Base-by-base conservation (phyloP, 1,140 invertebrate species). In the Neodiprion fabricii region DNA sequence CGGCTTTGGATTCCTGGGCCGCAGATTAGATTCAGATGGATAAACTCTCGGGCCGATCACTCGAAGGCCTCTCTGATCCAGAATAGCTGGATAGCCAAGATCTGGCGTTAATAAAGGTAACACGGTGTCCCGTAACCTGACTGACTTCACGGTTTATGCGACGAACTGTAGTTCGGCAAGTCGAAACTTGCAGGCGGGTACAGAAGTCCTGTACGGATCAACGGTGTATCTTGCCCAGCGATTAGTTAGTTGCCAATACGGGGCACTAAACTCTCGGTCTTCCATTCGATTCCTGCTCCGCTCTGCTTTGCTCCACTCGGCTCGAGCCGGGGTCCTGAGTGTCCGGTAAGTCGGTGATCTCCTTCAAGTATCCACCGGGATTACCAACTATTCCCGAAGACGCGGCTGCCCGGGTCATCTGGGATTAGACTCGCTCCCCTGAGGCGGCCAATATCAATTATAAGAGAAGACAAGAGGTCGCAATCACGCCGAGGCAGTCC, bases 341-440 rank as follows among this genome's bases (percentile, higher is more conserved):
- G 83, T 85, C 84, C 84, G 79, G 82, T 83, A 87, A 87, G 83
- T 87, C 82, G 83, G 81, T 87, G 86, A 88, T 88, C 87, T 87
- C 85, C 28, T 40, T 40, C 81, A 87, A 87, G 86, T 88, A 88
- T 88, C 86, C 87, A 82, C 72, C 76, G 85, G 87, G 87, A 88
- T 88, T 88, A 88, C 87, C 84, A 88, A 88, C 87, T 88, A 88
- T 88, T 85, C 84, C 82, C 84, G 84, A 88, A 88, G 87, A 88
- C 84, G 85, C 79, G 83, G 78, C 83, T 83, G 83, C 86, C 84
- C 81, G 79, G 83, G 78, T 83, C 84, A 84, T 87, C 84, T 81
- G 79, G 86, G 87, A 88, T 88, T 88, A 88, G 82, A 85, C 71
- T 69, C 61, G 21, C 7, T 66, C 49, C 74, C 21, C 50, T 28